Conservation (phyloP, 2,888 invertebrate genomes). For the Cryptosula pallasiana region DNA sequence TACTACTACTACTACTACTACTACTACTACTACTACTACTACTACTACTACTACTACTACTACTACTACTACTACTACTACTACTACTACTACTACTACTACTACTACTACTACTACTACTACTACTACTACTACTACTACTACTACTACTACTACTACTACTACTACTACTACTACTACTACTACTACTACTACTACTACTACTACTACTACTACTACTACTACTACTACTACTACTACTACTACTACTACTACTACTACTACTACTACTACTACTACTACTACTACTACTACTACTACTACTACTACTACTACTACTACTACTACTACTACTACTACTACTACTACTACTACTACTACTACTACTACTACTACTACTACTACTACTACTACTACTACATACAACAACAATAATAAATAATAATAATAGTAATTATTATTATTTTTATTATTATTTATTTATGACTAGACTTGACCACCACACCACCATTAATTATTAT, state of each 20-base stretch:
- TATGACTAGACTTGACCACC: no score
- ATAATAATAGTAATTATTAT: no score
- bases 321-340: neutral
- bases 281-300: conserved; percentile 29
- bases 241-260: conserved; percentile 29
- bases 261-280: conserved; percentile 28
- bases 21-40: conserved; percentile 29
- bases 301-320: conserved; percentile 16
- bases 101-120: conserved; percentile 28
- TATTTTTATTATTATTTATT: no score
- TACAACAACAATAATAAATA: no score
- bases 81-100: conserved; percentile 29
- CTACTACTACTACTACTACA: conserved; percentile 29
- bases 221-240: conserved; percentile 27
- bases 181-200: conserved; percentile 27
- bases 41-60: conserved; percentile 29
- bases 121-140: conserved; percentile 26
- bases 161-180: conserved; percentile 27
- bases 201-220: conserved; percentile 29
- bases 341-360: neutral
- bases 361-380: conserved; percentile 26
- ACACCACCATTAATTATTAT: no score
- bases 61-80: conserved; percentile 29
- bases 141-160: neutral
- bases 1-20: conserved; percentile 29